A percentile compares a stretch with the other conserved stretches of the same genome.
phyloP scores from a whole-genome alignment of 2,113 vertebrate genomes.

The Struthio camelus region DNA sequence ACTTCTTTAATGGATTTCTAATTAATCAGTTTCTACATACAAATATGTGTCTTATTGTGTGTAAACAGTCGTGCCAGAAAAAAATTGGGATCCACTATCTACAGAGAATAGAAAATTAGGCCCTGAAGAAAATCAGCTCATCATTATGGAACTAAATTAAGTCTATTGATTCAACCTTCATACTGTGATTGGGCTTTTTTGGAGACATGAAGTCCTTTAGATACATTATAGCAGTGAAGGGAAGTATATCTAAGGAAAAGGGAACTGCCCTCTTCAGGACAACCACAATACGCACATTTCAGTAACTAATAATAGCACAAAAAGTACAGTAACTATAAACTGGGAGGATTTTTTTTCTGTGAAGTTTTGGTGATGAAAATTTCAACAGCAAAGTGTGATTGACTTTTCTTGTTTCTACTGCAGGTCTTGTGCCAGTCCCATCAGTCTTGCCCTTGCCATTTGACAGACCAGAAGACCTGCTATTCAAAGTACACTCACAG shows the following conservation, averaged over 20 bases:
- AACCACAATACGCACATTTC: background rate
- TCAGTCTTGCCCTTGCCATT: background rate
- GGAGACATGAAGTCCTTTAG: background rate
- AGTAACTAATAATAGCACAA: background rate
- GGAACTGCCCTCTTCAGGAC: background rate
- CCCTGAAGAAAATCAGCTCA: background rate
- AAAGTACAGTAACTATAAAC: background rate
- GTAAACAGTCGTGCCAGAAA: background rate
- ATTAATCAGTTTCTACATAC: background rate
- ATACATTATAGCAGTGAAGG: background rate
- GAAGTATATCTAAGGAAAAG: background rate
- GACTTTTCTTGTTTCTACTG: background rate
- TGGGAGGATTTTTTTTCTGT: background rate
- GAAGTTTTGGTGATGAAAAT: background rate
- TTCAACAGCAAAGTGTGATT: background rate
- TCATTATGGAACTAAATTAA: slow-evolving; percentile 33
- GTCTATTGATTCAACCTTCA: slow-evolving; percentile 25
- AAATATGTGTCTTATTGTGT: background rate
- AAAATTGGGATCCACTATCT: background rate
- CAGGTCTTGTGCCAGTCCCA: background rate
- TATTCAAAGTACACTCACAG: background rate
- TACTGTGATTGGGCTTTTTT: background rate
- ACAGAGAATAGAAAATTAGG: slow-evolving; percentile 4
- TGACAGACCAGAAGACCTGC: background rate
- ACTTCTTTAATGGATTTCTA: background rate